These are phyloP conservation scores for Anguilla obscura DNA, from an alignment of 2,797 vertebrate genomes.

Conservation along the genomic window DNA sequence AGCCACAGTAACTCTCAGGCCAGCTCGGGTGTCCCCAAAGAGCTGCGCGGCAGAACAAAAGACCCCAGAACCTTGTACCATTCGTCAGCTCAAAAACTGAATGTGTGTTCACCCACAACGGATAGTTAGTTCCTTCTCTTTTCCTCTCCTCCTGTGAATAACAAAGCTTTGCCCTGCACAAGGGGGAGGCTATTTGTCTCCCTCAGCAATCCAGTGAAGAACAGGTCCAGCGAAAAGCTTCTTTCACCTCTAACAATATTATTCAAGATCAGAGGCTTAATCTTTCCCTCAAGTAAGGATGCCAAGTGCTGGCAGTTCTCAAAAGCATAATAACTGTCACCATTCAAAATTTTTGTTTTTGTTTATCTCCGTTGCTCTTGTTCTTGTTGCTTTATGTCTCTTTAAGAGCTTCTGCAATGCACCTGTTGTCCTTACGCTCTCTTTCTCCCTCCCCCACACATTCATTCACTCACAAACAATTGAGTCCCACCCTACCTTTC, in stretches of 20 bases:
- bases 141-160: neutral
- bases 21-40: conserved; percentile 17
- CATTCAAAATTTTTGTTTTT: neutral
- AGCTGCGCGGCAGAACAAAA: conserved; percentile 23
- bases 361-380: neutral
- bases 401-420: conserved; percentile 19
- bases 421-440: conserved; percentile 52
- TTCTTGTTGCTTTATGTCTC: conserved; percentile 26
- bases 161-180: neutral
- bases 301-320: neutral
- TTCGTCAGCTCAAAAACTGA: neutral
- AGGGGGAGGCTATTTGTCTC: neutral
- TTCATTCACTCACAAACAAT: conserved; percentile 53
- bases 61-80: neutral
- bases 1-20: neutral
- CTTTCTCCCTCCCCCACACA: conserved; percentile 32
- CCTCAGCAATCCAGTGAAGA: conserved; percentile 10
- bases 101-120: neutral
- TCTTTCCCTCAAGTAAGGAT: conserved; percentile 5
- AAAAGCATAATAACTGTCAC: conserved; percentile 26
- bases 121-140: conserved; percentile 13
- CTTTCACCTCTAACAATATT: conserved; percentile 42
- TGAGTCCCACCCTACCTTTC: conserved; percentile 72
- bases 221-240: conserved; percentile 15
- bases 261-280: conserved; percentile 14